Base-by-base conservation (phyloP, 2,888 invertebrate species). In the Oasisia sp. region DNA sequence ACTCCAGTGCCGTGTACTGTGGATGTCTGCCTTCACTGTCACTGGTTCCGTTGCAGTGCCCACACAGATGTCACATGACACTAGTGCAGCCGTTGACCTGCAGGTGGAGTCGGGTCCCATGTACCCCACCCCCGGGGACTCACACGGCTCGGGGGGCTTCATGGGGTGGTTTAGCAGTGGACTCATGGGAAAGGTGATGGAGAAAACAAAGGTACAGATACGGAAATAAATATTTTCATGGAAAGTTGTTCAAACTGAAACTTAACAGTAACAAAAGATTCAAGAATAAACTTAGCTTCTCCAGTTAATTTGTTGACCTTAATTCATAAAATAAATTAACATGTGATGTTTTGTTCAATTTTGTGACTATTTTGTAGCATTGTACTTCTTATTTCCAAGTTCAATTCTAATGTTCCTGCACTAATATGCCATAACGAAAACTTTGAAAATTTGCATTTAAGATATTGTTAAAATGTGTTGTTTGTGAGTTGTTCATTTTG, bases 161-260 rank as follows among this genome's bases (percentile, higher is more conserved):
- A 92, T 94, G 32, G 95, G 96, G 8, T 96, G 96, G 96, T 94
- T 96, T 32, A 94, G 95, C 19, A 95, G 95, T 89, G 95, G 94
- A 92, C 94, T 96, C 92, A 94, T 96, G 44, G 94, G 94, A 92
- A 96, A 95, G 93, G 95, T 96, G 89, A 94, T 96, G 92, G 95
- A 96, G 93, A 96, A 96, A 93, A 96, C 96, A 7, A 96, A 96
- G 95, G 96, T 95, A 92, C 44, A 90, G 58, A 32, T n/a, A 89
- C 11, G 32, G 19, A 27, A 58, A 58, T 19, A 58, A 45, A 1
- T n/a, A n/a, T n/a, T 9, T 45, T 45, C 45, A 45, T 45, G 45
- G 45, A 45, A 45, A 9, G 8, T 45, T 45, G 0, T 45, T 45
- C 45, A 45, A 45, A 45, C 45, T 45, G 11, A 45, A 45, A 45